A percentile compares a stretch with the other conserved stretches of the same genome.
These are phyloP conservation scores for Aramus guarauna DNA, from an alignment of 2,113 vertebrate species.

Conservation along the genomic window DNA sequence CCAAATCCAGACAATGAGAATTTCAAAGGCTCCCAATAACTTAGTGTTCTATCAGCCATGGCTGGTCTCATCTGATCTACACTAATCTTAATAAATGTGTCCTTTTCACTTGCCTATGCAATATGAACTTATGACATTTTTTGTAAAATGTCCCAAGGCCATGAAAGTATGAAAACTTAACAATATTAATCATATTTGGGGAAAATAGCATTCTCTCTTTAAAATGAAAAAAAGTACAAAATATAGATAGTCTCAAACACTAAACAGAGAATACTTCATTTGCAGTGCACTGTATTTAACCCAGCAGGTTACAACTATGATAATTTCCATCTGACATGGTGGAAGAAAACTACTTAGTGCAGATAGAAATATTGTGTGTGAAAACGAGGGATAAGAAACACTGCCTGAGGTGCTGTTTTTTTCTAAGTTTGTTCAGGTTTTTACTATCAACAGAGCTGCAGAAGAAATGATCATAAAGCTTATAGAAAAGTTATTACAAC, in stretches of 20 bases:
- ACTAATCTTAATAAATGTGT: background rate
- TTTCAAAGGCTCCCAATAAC: conserved; percentile 6
- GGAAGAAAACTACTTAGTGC: background rate
- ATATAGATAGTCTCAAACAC: background rate
- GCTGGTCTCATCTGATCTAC: background rate
- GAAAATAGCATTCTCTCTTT: background rate
- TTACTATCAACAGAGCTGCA: background rate
- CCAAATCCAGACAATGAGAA: background rate
- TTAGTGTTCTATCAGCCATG: background rate
- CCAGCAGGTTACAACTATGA: background rate
- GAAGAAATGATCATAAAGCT: background rate
- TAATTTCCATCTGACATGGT: background rate
- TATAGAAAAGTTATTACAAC: background rate
- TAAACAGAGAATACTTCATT: background rate
- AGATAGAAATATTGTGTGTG: background rate
- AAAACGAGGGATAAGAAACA: background rate
- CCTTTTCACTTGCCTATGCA: background rate
- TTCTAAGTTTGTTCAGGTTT: background rate
- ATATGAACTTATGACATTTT: background rate
- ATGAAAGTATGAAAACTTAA: background rate
- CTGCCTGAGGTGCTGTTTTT: background rate
- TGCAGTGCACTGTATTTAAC: background rate
- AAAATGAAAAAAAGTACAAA: background rate
- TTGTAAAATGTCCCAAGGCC: background rate
- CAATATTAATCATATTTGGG: background rate